A percentile compares a stretch with the other conserved stretches of the same genome.
phyloP scores from a whole-genome alignment of 2,888 invertebrate species.

The Dolichopus griseipennis region DNA sequence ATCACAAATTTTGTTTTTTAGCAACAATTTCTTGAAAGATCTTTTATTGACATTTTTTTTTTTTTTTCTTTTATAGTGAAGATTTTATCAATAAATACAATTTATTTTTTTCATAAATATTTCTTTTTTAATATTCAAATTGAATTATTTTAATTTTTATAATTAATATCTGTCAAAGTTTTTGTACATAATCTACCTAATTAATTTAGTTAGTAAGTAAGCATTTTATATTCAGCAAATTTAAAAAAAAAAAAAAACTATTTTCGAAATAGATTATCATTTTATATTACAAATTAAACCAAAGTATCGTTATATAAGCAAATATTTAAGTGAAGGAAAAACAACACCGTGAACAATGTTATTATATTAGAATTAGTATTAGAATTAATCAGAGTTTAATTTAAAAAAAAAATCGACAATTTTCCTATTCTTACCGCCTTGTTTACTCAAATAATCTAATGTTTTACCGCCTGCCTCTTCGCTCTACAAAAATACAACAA shows the following conservation, averaged over 20 bases:
- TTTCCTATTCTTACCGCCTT: constrained; percentile 76
- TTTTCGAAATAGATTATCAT: too few species aligned
- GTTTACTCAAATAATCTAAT: constrained; percentile 79
- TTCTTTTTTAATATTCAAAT: constrained; percentile 12
- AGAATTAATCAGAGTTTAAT: neutral
- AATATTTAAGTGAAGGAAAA: neutral
- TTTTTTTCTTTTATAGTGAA: constrained; percentile 21
- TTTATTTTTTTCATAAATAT: constrained; percentile 15
- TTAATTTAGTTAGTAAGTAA: neutral
- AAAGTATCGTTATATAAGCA: too few species aligned
- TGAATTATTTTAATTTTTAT: too few species aligned
- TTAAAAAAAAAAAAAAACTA: neutral
- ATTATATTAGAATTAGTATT: neutral
- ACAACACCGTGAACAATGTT: constrained; percentile 1
- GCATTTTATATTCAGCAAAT: neutral
- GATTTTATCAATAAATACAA: constrained; percentile 9
- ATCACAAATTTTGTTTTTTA: constrained; percentile 29
- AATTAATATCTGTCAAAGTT: too few species aligned
- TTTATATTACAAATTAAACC: too few species aligned
- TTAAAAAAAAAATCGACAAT: constrained; percentile 17
- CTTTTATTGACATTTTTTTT: constrained; percentile 15
- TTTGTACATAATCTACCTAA: neutral
- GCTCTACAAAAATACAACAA: constrained; percentile 54
- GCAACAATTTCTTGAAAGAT: constrained; percentile 22
- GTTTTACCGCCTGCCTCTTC: constrained; percentile 88